Evolutionary conservation across 92 coral and sea anemone genomes (phyloP).

Genomic region (Siderastrea siderea): DNA sequence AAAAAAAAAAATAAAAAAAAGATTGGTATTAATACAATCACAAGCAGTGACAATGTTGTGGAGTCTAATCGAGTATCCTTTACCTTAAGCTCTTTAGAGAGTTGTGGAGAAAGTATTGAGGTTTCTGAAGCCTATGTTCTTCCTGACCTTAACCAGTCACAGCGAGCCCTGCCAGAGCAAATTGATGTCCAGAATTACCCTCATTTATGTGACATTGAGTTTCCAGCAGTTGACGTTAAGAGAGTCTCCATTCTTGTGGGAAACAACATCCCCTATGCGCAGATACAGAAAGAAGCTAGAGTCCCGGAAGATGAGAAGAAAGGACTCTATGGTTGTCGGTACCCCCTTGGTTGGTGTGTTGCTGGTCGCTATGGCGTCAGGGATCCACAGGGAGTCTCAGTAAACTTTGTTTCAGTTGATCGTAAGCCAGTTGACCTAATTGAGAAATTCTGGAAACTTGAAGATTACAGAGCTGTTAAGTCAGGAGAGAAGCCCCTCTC

Average conservation of each 20-base stretch:
- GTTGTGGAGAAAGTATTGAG: conserved; percentile 40
- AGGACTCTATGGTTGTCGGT: conserved; percentile 67
- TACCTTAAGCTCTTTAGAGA: conserved; percentile 43
- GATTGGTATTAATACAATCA: too few species aligned
- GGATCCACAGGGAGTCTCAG: conserved; percentile 17
- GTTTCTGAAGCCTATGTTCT: conserved; percentile 73
- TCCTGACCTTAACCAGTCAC: conserved; percentile 65
- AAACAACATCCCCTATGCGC: conserved; percentile 66
- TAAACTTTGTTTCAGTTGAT: conserved; percentile 48
- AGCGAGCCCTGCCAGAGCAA: conserved; percentile 47
- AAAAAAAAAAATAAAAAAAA: too few species aligned
- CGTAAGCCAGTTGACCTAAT: conserved; percentile 4
- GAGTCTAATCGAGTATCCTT: not conserved
- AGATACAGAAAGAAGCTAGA: conserved; percentile 64
- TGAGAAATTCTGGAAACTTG: conserved; percentile 56
- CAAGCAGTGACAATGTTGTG: not conserved
- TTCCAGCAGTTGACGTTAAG: conserved; percentile 69
- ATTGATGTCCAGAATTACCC: conserved; percentile 62
- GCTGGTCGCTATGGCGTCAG: too few species aligned
- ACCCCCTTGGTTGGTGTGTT: too few species aligned
- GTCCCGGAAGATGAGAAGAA: conserved; percentile 45
- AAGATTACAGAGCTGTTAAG: conserved; percentile 37
- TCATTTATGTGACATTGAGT: conserved; percentile 62
- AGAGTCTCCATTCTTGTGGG: conserved; percentile 71
- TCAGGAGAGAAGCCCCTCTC: conserved; percentile 33